phyloP scores from a whole-genome alignment of 1,140 invertebrate species.

The Tetraneura akinire region DNA sequence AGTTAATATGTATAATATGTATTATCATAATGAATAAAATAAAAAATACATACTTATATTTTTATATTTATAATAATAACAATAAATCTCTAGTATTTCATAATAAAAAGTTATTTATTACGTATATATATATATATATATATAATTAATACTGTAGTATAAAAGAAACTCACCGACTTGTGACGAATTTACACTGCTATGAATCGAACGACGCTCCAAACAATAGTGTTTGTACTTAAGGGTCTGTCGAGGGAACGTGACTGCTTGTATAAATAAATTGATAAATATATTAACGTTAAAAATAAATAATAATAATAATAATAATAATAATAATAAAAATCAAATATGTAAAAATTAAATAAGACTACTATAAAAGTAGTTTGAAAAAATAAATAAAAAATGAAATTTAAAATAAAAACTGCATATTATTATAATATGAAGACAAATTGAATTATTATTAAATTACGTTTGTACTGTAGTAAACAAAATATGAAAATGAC shows the following conservation, averaged over 20 bases:
- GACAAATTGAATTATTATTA: not conserved
- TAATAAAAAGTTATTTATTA: too few species aligned
- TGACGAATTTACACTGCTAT: not conserved
- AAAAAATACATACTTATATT: too few species aligned
- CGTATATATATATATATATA: too few species aligned
- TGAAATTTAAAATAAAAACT: not conserved
- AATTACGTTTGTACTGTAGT: not conserved
- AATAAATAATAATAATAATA: constrained; percentile 8
- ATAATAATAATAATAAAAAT: not conserved
- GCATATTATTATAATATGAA: not conserved
- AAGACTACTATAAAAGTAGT: too few species aligned
- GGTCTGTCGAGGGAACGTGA: not conserved
- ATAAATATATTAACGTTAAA: not conserved
- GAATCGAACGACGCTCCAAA: not conserved
- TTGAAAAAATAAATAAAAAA: too few species aligned
- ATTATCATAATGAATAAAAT: too few species aligned
- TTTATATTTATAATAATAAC: too few species aligned
- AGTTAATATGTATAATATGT: too few species aligned
- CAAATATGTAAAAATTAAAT: not conserved
- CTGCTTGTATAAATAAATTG: constrained; percentile 4
- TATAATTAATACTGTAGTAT: not conserved
- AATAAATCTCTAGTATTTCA: too few species aligned
- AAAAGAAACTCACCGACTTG: constrained; percentile 24
- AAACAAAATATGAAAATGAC: not conserved
- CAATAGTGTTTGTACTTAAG: not conserved